These are phyloP conservation scores for Pseudorasbora parva DNA, from an alignment of 2,113 vertebrate genomes.

Conservation along the genomic window DNA sequence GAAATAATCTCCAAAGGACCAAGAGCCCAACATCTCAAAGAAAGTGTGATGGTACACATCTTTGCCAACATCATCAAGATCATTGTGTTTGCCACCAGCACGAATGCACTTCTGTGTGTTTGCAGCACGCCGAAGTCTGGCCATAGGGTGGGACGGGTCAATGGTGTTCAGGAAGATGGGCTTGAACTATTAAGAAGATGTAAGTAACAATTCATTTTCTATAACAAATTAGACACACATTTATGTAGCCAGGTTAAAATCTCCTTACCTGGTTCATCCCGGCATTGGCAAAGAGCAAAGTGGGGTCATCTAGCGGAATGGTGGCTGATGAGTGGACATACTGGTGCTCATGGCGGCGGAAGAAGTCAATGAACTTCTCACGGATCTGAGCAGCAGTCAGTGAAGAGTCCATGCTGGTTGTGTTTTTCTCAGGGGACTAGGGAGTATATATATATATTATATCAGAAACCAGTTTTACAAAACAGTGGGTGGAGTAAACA, in stretches of 20 bases:
- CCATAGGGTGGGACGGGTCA: constrained; percentile 93
- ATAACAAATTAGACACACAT: neutral
- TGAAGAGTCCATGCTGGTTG: constrained; percentile 80
- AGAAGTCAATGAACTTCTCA: constrained; percentile 93
- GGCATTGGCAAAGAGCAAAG: constrained; percentile 95
- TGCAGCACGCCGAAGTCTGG: constrained; percentile 88
- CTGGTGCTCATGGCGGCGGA: constrained; percentile 83
- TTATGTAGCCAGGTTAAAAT: neutral
- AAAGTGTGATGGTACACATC: constrained; percentile 99
- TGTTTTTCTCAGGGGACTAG: constrained; percentile 51
- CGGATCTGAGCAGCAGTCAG: constrained; percentile 90
- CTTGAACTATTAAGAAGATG: constrained; percentile 82
- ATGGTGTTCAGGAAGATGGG: constrained; percentile 98
- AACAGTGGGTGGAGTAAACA: neutral
- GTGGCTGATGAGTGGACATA: constrained; percentile 95
- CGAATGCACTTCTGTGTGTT: constrained; percentile 98
- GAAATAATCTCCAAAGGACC: constrained; percentile 99
- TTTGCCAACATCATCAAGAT: constrained; percentile 96
- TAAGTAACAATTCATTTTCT: neutral
- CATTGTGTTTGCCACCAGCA: constrained; percentile 96
- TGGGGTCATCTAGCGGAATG: constrained; percentile 94
- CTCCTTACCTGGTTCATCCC: constrained; percentile 95
- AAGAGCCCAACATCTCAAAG: constrained; percentile 98
- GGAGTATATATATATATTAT: constrained; percentile 20
- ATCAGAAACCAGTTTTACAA: neutral